Base-by-base conservation (phyloP, 2,797 vertebrate species). In the Semaprochilodus insignis region DNA sequence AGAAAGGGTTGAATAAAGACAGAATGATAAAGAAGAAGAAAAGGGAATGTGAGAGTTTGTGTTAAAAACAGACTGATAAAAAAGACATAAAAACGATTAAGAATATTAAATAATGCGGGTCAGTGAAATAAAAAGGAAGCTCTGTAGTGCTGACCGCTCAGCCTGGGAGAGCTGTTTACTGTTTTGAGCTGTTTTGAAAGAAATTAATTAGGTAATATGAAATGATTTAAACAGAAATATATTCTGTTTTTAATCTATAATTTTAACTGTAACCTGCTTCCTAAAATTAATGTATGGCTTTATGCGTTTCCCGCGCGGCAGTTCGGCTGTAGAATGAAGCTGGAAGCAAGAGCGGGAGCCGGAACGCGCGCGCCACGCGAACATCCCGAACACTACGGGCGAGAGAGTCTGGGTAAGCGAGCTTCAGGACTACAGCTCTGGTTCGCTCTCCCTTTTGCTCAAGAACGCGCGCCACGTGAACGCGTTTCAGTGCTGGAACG, bases 1-100 rank as follows among this genome's bases (percentile, higher is more conserved):
- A 92, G 90, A 93, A 91, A 89, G 86, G 91, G 90, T 91, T 94
- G 93, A 95, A 95, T 94, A 95, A 94, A 95, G 91, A 94, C 87
- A 81, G 84, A 84, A 74, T 85, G 77, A 71, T 85, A 54, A 73
- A 36, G 34, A 67, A 67, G 40, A 71, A 34, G 25, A 74, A 84
- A 80, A 44, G 4, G 16, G 70, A 19, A 75, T 67, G 51, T 74
- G 74, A 75, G 40, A 80, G 55, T 83, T 82, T 85, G 75, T 87
- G 63, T 84, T 66, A 44, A 51, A 65, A 69, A 17, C 40, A 10
- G 31, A 11, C 52, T 55, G 52, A 17, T 17, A 19, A 23, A 23
- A 34, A 65, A 34, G 13, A 65, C 27, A 23, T 65, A 16, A 15
- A 34, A 27, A 6, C 15, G 14, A 36, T 16, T 34, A 36, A 34